Percentiles rank a stretch among this genome's conserved stretches.
These are phyloP conservation scores for Heliconius sara DNA, from an alignment of 2,888 invertebrate genomes.

Conservation along the genomic window DNA sequence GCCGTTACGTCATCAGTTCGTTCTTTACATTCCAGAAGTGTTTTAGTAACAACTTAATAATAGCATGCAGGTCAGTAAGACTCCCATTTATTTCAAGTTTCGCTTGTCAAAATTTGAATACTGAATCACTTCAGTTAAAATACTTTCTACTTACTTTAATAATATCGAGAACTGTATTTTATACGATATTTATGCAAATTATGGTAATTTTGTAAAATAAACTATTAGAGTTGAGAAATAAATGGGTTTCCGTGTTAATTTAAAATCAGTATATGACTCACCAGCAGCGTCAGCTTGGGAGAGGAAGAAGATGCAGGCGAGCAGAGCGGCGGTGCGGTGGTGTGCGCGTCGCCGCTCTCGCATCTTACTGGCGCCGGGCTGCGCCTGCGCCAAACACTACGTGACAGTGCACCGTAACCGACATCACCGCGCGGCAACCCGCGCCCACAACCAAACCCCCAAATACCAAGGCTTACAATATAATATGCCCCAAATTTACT, in stretches of 20 bases:
- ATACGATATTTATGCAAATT: conserved; percentile 1
- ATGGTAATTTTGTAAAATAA: background rate
- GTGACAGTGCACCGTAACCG: conserved; percentile 70
- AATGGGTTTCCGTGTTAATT: conserved; percentile 38
- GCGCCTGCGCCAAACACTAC: conserved; percentile 78
- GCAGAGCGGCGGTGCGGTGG: conserved; percentile 77
- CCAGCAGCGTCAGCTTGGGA: conserved; percentile 77
- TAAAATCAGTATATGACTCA: conserved; percentile 60
- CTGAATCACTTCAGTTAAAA: conserved; percentile 17
- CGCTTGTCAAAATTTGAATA: conserved; percentile 12
- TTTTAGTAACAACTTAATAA: conserved; percentile 50
- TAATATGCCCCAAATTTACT: conserved; percentile 56
- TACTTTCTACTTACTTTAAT: background rate
- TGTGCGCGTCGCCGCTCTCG: conserved; percentile 79
- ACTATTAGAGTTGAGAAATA: conserved; percentile 31
- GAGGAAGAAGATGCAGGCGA: conserved; percentile 78
- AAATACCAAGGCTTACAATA: conserved; percentile 27
- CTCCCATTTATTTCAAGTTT: conserved; percentile 55
- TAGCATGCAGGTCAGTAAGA: conserved; percentile 52
- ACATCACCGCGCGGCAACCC: conserved; percentile 75
- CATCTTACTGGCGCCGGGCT: conserved; percentile 82
- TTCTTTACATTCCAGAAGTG: conserved; percentile 54
- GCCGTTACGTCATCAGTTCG: conserved; percentile 57
- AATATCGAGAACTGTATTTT: conserved; percentile 9
- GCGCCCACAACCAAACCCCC: conserved; percentile 51